Conservation (phyloP, 2,888 invertebrate species). For the Tuberolachnus salignus region DNA sequence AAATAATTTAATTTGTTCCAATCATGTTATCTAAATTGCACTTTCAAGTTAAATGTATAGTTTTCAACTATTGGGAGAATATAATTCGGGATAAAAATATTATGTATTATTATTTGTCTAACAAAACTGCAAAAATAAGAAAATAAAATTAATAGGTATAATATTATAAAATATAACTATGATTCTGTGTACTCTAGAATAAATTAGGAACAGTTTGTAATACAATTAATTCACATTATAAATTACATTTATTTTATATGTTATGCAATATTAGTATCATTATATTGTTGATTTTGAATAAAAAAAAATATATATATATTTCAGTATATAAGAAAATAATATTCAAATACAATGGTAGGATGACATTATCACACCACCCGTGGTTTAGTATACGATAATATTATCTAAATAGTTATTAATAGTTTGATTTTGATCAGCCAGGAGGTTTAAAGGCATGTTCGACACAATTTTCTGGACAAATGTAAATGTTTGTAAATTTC, state of each 20-base stretch:
- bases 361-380: not conserved
- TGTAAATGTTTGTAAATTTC: not conserved
- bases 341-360: not conserved
- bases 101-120: too few relatives aligned
- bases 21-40: too few relatives aligned
- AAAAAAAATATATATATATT: too few relatives aligned
- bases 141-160: not conserved
- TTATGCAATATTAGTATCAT: not conserved
- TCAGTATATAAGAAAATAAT: too few relatives aligned
- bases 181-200: not conserved
- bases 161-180: constrained; percentile 7
- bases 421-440: not conserved
- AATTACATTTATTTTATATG: too few relatives aligned
- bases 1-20: not conserved
- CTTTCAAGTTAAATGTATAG: too few relatives aligned
- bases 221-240: not conserved
- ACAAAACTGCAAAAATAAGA: too few relatives aligned
- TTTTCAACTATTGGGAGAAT: too few relatives aligned
- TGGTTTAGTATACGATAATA: not conserved
- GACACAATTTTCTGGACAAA: not conserved
- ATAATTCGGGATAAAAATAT: not conserved
- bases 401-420: not conserved
- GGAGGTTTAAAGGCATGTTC: not conserved
- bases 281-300: not conserved
- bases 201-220: constrained; percentile 7